Evolutionary conservation across 2,888 invertebrate species (phyloP), one percentile per base, ranked within the genome.

Genomic region (Cynaeus angustus): DNA sequence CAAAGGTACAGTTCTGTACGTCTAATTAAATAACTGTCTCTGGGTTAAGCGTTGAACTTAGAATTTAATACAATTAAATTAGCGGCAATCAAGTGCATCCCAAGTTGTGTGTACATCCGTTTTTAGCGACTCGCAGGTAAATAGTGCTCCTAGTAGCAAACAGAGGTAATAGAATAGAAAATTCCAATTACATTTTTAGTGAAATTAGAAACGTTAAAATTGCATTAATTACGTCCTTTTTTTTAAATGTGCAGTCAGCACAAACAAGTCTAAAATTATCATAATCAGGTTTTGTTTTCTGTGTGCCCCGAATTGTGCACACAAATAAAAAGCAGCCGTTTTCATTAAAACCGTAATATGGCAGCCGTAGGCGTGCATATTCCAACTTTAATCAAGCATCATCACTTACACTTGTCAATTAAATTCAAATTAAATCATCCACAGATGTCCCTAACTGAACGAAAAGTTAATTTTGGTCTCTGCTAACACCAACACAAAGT

Each of bases 301-400:
- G 21, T 3, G 21, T 21, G 21, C 2, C 21, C 21, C 21, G 21
- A 1, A 21, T 21, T 2, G 37, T n/a, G 43, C 13, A 10, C 8
- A 1, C 1, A 43, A 14, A 12, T 14, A 43, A 21, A 43, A 43
- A 43, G 7, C 12, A 14, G 12, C 43, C n/a, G 12, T 43, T 10
- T 41, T 43, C 48, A 48, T 16, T 48, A 48, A 21, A 48, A 16
- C 7, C 14, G 14, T 5, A 46, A 46, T 8, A 5, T 14, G 46
- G 8, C 43, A n/a, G 1, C 8, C 9, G 8, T 48, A 16, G 10
- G 9, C 26, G 21, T 12, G n/a, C n/a, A 50, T 50, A 50, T 50
- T 16, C 50, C 16, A 50, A n/a, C 28, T 50, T 50, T 50, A 50
- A 50, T 50, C 28, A 50, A 50, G 50, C 26, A 7, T 9, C 28